Evolutionary conservation across 2,797 vertebrate species (phyloP), one percentile per base, ranked within the genome.

Genomic region (Scleropages formosus): DNA sequence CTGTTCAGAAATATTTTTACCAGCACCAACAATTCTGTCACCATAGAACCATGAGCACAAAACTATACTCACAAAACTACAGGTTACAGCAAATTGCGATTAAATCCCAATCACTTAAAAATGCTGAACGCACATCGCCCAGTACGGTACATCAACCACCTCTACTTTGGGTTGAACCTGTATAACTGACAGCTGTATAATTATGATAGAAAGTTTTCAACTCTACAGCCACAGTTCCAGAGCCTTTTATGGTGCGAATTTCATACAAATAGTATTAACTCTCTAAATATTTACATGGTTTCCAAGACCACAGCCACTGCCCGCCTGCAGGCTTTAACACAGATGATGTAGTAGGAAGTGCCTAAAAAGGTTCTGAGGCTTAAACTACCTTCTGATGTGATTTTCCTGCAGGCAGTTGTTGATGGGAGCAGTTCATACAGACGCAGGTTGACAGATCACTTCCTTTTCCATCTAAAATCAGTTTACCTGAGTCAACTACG

Each of bases 341-440:
- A 49, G 61, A 49, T 47, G 63, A 73, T 16, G 13, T 22, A 39
- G n/a, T 18, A 59, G 10, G 53, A 0, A 70, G 56, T 49, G 27
- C 64, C 27, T 51, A n/a, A 46, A 59, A 27, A 13, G 47, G 68
- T 51, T 49, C 24, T 4, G 6, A 53, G 46, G 74, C 22, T 74
- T 73, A 53, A 24, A 10, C 60, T 27, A 27, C 80, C 81, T 22
- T 83, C 76, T 68, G 78, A 82, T 79, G 82, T 82, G 73, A 77
- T 18, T 47, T 24, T 49, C 9, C 10, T 46, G 46, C 65, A 67
- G 51, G 53, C 31, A 24, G 13, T n/a, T 22, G 15, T 24, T 22
- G 15, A 9, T 53, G 2, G 53, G 2, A 56, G 9, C 18, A 12
- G 11, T 56, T 56, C 53, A 27, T 13, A 15, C 49, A 27, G 22